Evolutionary conservation across 2,113 vertebrate species (phyloP).

Genomic region (Porphyrio hochstetteri): DNA sequence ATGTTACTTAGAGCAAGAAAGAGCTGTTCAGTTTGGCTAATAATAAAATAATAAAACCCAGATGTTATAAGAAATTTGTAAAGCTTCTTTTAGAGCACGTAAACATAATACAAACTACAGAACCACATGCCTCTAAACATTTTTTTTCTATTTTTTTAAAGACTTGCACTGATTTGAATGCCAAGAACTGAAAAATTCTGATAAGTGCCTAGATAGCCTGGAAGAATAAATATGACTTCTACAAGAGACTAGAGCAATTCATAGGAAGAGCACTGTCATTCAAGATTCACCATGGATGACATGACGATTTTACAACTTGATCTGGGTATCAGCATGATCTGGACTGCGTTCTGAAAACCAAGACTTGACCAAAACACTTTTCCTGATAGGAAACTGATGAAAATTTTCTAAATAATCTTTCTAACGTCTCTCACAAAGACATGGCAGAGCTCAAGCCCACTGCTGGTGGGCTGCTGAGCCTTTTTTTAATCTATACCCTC

Average conservation of each 20-base stretch:
- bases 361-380: no score
- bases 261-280: not conserved
- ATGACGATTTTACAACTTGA: not conserved
- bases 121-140: not conserved
- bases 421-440: not conserved
- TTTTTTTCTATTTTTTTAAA: not conserved
- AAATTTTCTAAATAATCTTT: not conserved
- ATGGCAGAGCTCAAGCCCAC: not conserved
- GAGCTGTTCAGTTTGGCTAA: not conserved
- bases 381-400: not conserved
- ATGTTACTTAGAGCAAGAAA: constrained; percentile 27
- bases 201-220: not conserved
- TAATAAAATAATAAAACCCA: constrained; percentile 52
- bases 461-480: not conserved
- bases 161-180: not conserved
- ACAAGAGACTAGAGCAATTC: not conserved
- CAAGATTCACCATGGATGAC: not conserved
- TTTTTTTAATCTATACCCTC: not conserved
- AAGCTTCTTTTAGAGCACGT: not conserved
- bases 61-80: constrained; percentile 26
- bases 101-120: not conserved
- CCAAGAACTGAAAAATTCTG: not conserved
- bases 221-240: not conserved
- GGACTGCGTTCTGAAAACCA: not conserved
- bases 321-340: not conserved